These are phyloP conservation scores for Ceraclea dissimilis DNA, from an alignment of 2,888 invertebrate species.

Conservation along the genomic window DNA sequence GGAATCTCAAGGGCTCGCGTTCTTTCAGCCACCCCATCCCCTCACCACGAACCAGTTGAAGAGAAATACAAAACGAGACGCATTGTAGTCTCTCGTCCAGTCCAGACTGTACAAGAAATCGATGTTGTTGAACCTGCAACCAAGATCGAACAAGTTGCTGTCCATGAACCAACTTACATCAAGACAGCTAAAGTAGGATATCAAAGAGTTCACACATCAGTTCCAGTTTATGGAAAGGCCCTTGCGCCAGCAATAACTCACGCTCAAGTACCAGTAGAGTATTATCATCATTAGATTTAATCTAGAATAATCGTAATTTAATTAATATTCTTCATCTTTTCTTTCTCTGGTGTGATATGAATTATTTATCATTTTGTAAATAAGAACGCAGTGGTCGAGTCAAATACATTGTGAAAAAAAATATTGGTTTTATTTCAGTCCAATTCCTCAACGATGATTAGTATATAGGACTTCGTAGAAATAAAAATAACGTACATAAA, in stretches of 20 bases:
- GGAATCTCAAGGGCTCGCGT: slow-evolving; percentile 47
- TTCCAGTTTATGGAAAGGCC: slow-evolving; percentile 34
- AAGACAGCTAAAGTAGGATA: slow-evolving; percentile 41
- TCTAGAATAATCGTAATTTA: background rate
- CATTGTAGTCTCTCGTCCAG: slow-evolving; percentile 53
- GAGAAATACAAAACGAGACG: slow-evolving; percentile 53
- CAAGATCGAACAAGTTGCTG: slow-evolving; percentile 48
- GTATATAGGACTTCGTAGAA: too few species aligned
- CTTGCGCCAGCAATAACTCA: slow-evolving; percentile 23
- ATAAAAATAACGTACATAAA: too few species aligned
- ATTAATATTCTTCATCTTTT: background rate
- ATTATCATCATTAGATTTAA: slow-evolving; percentile 18
- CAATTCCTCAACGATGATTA: too few species aligned
- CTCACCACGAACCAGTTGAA: slow-evolving; percentile 42
- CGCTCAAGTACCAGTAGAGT: slow-evolving; percentile 24
- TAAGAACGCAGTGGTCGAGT: background rate
- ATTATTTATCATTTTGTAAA: background rate
- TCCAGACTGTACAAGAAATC: slow-evolving; percentile 53
- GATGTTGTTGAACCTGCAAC: slow-evolving; percentile 53
- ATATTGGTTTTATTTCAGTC: too few species aligned
- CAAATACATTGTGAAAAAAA: too few species aligned
- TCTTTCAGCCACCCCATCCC: slow-evolving; percentile 49
- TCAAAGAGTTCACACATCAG: slow-evolving; percentile 38
- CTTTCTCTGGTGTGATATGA: slow-evolving; percentile 1
- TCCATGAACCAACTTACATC: slow-evolving; percentile 48